phyloP scores from a whole-genome alignment of 2,888 invertebrate species.

The Eupithecia dodoneata region DNA sequence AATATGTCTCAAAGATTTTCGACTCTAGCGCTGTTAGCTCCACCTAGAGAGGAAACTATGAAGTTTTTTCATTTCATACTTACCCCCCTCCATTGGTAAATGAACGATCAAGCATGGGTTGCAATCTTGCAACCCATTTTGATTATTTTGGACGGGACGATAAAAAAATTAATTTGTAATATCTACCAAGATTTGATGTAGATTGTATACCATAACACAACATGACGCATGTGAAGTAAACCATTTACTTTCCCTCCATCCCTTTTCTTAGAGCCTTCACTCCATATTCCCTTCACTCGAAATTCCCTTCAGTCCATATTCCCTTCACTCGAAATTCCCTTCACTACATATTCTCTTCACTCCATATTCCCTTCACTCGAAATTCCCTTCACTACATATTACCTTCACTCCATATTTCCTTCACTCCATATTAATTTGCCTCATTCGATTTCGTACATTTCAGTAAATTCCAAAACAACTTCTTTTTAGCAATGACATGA shows the following conservation, averaged over 20 bases:
- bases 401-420: constrained; percentile 6
- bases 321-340: not conserved
- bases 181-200: not conserved
- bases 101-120: not conserved
- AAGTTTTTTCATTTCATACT: not conserved
- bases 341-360: constrained; percentile 8
- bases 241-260: constrained; percentile 26
- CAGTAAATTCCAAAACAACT: not conserved
- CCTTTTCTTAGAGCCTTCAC: constrained; percentile 1
- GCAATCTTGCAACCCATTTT: not conserved
- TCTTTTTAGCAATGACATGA: constrained; percentile 1
- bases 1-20: too few relatives aligned
- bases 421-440: constrained; percentile 29
- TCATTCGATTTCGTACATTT: constrained; percentile 32
- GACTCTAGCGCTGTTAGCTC: too few relatives aligned
- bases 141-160: not conserved
- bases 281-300: not conserved
- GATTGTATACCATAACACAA: constrained; percentile 2
- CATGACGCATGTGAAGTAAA: constrained; percentile 27
- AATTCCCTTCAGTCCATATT: too few relatives aligned
- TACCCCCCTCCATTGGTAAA: not conserved
- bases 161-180: too few relatives aligned
- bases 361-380: constrained; percentile 7
- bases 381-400: too few relatives aligned
- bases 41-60: too few relatives aligned